Percentiles rank a stretch among this genome's conserved stretches.
phyloP scores from a whole-genome alignment of 2,888 invertebrate species.

The Amphipoea oculea region DNA sequence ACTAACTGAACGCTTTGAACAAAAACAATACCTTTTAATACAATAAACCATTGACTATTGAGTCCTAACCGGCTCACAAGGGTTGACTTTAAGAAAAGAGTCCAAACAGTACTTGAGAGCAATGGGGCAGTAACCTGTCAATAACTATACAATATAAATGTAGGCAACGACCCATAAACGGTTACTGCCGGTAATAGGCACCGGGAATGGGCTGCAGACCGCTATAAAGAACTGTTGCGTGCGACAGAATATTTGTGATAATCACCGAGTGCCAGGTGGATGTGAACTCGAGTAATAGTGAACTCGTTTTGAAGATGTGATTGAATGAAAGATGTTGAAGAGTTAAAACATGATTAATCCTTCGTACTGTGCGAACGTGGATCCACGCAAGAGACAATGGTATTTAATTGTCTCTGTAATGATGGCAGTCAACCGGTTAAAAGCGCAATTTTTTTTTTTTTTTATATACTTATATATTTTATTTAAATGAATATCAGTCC shows the following conservation, averaged over 20 bases:
- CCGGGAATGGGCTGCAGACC: constrained; percentile 47
- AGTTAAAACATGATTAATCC: not conserved
- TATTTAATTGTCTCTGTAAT: no score
- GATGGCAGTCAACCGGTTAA: no score
- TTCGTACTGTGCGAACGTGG: no score
- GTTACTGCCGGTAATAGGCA: constrained; percentile 47
- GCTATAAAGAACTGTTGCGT: constrained; percentile 59
- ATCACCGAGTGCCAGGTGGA: constrained; percentile 40
- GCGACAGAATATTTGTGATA: constrained; percentile 48
- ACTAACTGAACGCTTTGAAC: not conserved
- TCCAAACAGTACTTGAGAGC: constrained; percentile 42
- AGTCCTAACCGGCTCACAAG: constrained; percentile 25
- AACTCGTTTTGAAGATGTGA: constrained; percentile 2
- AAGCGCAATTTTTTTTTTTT: no score
- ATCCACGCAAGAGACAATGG: no score
- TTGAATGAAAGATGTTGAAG: not conserved
- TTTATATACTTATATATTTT: no score
- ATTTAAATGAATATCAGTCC: no score
- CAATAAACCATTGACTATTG: constrained; percentile 38
- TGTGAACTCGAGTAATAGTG: not conserved
- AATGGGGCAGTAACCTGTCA: constrained; percentile 51
- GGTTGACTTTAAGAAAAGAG: constrained; percentile 45
- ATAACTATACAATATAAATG: constrained; percentile 58
- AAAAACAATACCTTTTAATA: not conserved
- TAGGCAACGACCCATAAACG: constrained; percentile 50